Base-by-base conservation (phyloP, 2,113 vertebrate genomes). In the Myiozetetes cayanensis region DNA sequence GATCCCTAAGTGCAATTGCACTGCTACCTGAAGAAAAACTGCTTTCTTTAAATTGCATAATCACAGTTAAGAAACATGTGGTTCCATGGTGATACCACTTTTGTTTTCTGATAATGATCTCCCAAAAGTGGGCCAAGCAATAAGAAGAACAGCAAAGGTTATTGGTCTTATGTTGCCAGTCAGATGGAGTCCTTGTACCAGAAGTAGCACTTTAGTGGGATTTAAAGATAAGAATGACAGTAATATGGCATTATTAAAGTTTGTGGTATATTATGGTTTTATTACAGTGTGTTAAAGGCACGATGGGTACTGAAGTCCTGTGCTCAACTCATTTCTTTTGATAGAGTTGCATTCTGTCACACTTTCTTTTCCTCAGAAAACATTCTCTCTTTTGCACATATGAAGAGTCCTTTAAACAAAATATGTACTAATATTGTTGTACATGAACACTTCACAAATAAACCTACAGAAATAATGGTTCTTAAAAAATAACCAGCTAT, bases 261-360 rank as follows among this genome's bases (percentile, higher is more conserved):
- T 59, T 68, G 39, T 78, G 53, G 13, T 66, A 18, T 21, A 49
- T 44, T 10, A 41, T 12, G 10, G 25, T 23, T 77, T 83, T 78
- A 41, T 63, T 63, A 22, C 14, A 53, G 7, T 0, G 0, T 55
- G 52, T 24, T 27, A 59, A 81, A 47, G 18, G 23, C 65, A 56
- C 13, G 7, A 61, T 4, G 1, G 6, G 19, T 22, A 53, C 21
- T 39, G 27, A 83, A 73, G n/a, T 37, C n/a, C 46, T 49, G 5
- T 20, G 24, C 66, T 55, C 22, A 6, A 19, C 7, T 6, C 17
- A 16, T 73, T 83, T 66, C n/a, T 82, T 66, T 87, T 12, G 41
- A 8, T 30, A 72, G 0, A 0, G 13, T 3, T 75, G 19, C 43
- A 55, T 79, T 83, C 55, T 61, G 14, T 53, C 43, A 41, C 0